A percentile compares a stretch with the other conserved stretches of the same genome.
These are phyloP conservation scores for Thalpophila matura DNA, from an alignment of 2,888 invertebrate genomes.

Conservation along the genomic window DNA sequence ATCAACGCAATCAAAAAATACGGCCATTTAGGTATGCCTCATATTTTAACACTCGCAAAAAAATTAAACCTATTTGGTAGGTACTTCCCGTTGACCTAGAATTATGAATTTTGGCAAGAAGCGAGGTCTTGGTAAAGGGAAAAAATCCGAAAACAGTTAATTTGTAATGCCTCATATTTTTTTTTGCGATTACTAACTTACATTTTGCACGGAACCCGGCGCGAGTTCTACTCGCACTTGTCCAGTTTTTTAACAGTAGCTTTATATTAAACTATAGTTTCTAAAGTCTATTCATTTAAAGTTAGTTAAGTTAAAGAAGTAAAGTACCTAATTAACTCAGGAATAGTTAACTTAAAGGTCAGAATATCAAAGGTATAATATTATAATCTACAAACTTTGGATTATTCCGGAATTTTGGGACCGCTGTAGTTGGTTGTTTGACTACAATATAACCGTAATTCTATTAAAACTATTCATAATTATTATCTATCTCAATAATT, in stretches of 20 bases:
- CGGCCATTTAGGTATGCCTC: no score
- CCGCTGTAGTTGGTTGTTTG: slow-evolving; percentile 18
- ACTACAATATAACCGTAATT: slow-evolving; percentile 8
- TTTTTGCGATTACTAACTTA: no score
- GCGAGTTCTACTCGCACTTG: no score
- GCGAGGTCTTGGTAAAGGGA: no score
- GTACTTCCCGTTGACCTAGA: no score
- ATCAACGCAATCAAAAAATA: no score
- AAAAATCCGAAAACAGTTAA: no score
- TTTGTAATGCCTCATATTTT: no score
- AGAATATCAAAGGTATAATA: not conserved
- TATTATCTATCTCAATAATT: slow-evolving; percentile 14
- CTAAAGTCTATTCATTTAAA: not conserved
- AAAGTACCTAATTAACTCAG: not conserved
- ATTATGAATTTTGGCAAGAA: no score
- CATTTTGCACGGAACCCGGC: no score
- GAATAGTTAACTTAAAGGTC: not conserved
- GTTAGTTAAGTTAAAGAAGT: not conserved
- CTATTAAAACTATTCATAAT: slow-evolving; percentile 38
- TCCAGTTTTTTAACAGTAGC: not conserved
- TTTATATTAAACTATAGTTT: not conserved
- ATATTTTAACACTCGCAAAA: no score
- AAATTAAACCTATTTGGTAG: no score
- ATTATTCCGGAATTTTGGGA: slow-evolving; percentile 2
- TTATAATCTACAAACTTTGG: slow-evolving; percentile 31